Percentiles rank a stretch among this genome's conserved stretches.
phyloP scores from a whole-genome alignment of 2,888 invertebrate species.

The Phorcus lineatus region DNA sequence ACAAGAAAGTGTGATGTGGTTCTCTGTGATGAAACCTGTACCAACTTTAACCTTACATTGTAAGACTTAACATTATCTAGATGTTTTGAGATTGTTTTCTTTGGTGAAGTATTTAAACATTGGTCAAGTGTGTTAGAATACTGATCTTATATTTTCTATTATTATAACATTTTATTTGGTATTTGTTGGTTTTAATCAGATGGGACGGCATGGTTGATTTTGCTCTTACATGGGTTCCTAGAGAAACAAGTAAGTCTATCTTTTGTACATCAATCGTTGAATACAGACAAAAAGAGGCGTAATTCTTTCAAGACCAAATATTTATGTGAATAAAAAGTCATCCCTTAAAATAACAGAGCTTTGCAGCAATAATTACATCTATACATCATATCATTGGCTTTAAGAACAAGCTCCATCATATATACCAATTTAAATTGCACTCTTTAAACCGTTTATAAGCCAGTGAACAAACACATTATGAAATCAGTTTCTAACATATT shows the following conservation, averaged over 20 bases:
- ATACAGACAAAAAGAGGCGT: background rate
- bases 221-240: slow-evolving; percentile 65
- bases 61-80: slow-evolving; percentile 47
- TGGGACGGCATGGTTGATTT: slow-evolving; percentile 68
- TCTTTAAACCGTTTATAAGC: too few relatives aligned
- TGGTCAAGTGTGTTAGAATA: too few relatives aligned
- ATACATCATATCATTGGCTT: too few relatives aligned
- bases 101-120: too few relatives aligned
- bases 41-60: slow-evolving; percentile 66
- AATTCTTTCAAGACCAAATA: too few relatives aligned
- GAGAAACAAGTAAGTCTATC: slow-evolving; percentile 61
- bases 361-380: too few relatives aligned
- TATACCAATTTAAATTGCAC: too few relatives aligned
- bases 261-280: background rate
- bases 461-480: too few relatives aligned
- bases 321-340: too few relatives aligned
- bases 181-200: slow-evolving; percentile 47
- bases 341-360: too few relatives aligned
- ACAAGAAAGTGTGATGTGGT: slow-evolving; percentile 70
- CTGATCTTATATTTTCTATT: background rate
- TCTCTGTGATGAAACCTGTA: slow-evolving; percentile 71
- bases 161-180: background rate
- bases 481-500: too few relatives aligned
- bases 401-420: background rate
- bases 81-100: background rate